phyloP scores from a whole-genome alignment of 2,888 invertebrate genomes.

The Tetranychus truncatus region DNA sequence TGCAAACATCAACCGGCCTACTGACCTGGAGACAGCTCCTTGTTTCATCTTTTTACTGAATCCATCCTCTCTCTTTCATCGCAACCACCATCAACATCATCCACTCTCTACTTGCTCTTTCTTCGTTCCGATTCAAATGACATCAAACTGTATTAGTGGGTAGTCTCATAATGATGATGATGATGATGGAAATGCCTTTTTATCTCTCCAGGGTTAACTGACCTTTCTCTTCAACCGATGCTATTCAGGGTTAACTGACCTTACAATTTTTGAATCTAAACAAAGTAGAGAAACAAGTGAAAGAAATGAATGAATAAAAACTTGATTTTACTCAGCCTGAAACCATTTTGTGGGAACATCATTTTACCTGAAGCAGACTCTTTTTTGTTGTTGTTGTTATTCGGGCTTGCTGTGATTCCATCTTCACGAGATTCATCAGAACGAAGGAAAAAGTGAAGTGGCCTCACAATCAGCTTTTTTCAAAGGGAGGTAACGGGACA shows the following conservation, averaged over 20 bases:
- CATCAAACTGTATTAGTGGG: neutral
- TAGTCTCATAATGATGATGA: neutral
- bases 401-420: neutral
- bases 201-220: neutral
- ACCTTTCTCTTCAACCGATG: neutral
- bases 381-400: neutral
- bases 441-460: neutral
- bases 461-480: neutral
- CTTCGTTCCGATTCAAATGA: neutral
- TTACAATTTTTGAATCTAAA: conserved; percentile 6
- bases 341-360: conserved; percentile 1
- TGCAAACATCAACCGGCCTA: neutral
- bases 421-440: neutral
- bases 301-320: conserved; percentile 34
- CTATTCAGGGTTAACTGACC: conserved; percentile 1
- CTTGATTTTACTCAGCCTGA: neutral
- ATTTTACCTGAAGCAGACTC: neutral
- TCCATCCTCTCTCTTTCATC: neutral
- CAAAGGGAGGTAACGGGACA: neutral
- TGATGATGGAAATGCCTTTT: neutral
- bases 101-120: neutral
- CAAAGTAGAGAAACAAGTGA: conserved; percentile 48
- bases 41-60: neutral
- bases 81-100: neutral
- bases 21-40: neutral